Evolutionary conservation across 2,888 invertebrate genomes (phyloP), one percentile per base, ranked within the genome.

Genomic region (Lithophane socia): DNA sequence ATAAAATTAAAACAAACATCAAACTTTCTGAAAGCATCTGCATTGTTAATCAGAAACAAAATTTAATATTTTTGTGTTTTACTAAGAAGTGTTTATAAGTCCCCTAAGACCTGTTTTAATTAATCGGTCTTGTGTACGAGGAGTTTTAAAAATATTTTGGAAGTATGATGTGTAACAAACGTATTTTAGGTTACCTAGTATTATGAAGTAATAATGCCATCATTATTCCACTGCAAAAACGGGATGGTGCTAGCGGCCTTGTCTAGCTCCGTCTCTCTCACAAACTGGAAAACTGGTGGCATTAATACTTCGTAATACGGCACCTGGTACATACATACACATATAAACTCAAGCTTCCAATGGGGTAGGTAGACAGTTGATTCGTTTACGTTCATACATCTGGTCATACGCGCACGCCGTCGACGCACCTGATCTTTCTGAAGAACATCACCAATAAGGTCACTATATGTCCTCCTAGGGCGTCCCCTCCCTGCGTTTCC

Each of bases 1-100:
- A 87, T 82, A 87, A 88, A 68, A 88, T 87, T 88, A 84, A 82
- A 87, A 88, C 82, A 82, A 88, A 87, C 87, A 87, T 87, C 70
- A 71, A 78, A 83, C 64, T 83, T 74, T 68, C 52, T 66, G 72
- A 77, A 66, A 77, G 79, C 83, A 83, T 78, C 86, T 86, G 83
- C 83, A 86, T 86, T 86, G 83, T 83, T 78, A 83, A 83, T 86
- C 54, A 78, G 73, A 71, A 78, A 78, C 83, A 66, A 83, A 83
- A 83, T 78, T 61, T 83, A 78, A 86, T 78, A 78, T 77, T 69
- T 72, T 77, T 83, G 63, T 79, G 68, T 86, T 72, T 72, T 64
- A 69, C 47, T n/a, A 52, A 29, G 47, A 24, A 29, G 21, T 42
- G 58, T 37, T 69, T 49, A 60, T 47, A 60, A 76, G 70, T n/a